phyloP scores from a whole-genome alignment of 2,113 vertebrate genomes.

The Cacatua alba region DNA sequence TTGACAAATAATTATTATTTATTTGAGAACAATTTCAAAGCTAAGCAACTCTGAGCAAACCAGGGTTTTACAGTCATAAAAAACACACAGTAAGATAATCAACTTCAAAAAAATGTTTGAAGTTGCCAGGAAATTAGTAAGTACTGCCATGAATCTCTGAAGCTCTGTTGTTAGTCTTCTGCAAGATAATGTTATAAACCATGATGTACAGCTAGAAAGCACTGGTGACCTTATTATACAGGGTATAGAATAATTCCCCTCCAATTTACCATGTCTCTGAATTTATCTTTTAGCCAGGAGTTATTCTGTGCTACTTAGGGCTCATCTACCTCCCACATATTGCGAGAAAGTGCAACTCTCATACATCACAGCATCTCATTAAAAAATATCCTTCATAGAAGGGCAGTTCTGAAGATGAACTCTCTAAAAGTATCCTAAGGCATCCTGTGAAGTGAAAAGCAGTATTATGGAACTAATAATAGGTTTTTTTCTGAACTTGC shows the following conservation, averaged over 20 bases:
- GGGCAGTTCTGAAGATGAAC: neutral
- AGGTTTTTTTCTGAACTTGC: neutral
- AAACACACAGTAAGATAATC: neutral
- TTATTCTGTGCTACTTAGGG: neutral
- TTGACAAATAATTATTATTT: neutral
- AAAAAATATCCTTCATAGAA: neutral
- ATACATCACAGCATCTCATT: neutral
- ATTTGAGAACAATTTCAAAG: neutral
- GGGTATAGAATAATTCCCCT: neutral
- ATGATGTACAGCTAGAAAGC: neutral
- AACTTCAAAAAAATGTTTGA: neutral
- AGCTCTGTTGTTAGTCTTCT: neutral
- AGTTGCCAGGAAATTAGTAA: neutral
- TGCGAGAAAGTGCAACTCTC: neutral
- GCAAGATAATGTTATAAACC: neutral
- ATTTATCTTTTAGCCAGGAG: neutral
- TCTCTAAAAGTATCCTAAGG: neutral
- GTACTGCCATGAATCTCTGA: neutral
- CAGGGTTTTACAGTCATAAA: neutral
- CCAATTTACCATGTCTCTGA: neutral
- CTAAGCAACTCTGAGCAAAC: neutral
- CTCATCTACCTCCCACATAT: neutral
- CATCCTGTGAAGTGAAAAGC: neutral
- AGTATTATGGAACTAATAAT: neutral
- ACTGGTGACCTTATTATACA: neutral